phyloP scores from a whole-genome alignment of 2,888 invertebrate species.

The Choreutis nemorana region DNA sequence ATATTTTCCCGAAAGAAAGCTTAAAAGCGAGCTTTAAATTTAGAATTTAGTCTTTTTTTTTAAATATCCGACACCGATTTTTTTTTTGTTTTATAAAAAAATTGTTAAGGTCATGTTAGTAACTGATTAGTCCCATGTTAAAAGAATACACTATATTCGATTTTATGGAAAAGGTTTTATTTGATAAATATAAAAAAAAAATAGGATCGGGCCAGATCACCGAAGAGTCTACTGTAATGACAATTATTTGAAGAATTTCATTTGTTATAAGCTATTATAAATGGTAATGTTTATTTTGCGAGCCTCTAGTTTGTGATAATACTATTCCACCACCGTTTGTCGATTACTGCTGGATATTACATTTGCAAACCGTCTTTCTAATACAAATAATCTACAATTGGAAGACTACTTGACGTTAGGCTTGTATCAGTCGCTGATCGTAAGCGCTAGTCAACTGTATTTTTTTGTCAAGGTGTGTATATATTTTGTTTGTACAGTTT shows the following conservation, averaged over 20 bases:
- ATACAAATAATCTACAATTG: constrained; percentile 30
- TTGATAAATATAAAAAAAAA: constrained; percentile 55
- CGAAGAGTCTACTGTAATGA: constrained; percentile 17
- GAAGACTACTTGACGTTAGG: constrained; percentile 31
- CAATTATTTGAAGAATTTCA: constrained; percentile 19
- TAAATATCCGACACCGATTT: constrained; percentile 12
- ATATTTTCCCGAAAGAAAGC: constrained; percentile 34
- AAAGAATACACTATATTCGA: constrained; percentile 63
- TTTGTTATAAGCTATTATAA: not conserved
- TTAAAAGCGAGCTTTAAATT: constrained; percentile 31
- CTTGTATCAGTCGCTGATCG: too few relatives aligned
- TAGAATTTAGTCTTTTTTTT: constrained; percentile 15
- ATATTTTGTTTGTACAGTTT: too few relatives aligned
- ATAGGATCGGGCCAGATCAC: constrained; percentile 56
- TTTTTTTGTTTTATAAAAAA: constrained; percentile 11
- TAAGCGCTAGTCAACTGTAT: too few relatives aligned
- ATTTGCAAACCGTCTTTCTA: constrained; percentile 32
- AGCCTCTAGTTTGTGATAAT: constrained; percentile 16
- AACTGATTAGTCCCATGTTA: constrained; percentile 64
- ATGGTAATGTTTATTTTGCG: constrained; percentile 6
- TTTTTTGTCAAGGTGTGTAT: too few relatives aligned
- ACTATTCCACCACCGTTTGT: constrained; percentile 36
- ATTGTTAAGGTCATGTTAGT: constrained; percentile 42
- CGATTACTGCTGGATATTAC: constrained; percentile 42
- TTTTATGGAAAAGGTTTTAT: constrained; percentile 65